These are phyloP conservation scores for Sphaerophoria taeniata DNA, from an alignment of 2,888 invertebrate species.

Conservation along the genomic window DNA sequence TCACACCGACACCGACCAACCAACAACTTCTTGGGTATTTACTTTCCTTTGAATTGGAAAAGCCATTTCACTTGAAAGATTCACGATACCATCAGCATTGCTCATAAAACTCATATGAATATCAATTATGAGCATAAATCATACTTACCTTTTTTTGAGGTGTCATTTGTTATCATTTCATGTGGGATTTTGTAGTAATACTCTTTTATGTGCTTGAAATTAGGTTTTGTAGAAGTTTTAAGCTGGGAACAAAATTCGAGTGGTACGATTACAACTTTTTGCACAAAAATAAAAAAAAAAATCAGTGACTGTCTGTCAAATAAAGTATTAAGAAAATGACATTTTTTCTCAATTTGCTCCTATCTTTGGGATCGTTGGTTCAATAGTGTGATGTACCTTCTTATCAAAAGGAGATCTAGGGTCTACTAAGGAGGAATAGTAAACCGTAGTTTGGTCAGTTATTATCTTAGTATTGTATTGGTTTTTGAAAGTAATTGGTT, in stretches of 20 bases:
- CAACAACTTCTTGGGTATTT: constrained; percentile 22
- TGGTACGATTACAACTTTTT: too few species aligned
- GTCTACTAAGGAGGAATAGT: too few species aligned
- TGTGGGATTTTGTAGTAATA: constrained; percentile 14
- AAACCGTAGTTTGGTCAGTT: too few species aligned
- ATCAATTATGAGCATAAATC: constrained; percentile 39
- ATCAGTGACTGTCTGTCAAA: too few species aligned
- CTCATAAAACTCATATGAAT: neutral
- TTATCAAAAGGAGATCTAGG: too few species aligned
- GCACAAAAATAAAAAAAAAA: too few species aligned
- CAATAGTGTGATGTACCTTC: too few species aligned
- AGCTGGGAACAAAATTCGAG: neutral
- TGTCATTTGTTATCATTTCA: constrained; percentile 48
- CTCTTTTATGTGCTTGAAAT: neutral
- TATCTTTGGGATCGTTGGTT: too few species aligned
- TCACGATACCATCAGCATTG: neutral
- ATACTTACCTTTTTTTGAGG: constrained; percentile 17
- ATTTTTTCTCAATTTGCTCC: too few species aligned
- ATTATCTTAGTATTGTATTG: too few species aligned
- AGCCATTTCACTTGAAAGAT: constrained; percentile 1
- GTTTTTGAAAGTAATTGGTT: too few species aligned
- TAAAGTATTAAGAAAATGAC: too few species aligned
- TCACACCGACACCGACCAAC: neutral
- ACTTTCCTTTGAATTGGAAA: neutral
- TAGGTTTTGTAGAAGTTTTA: neutral